Base-by-base conservation (phyloP, 1,140 invertebrate species). In the Drosophila setifemur region DNA sequence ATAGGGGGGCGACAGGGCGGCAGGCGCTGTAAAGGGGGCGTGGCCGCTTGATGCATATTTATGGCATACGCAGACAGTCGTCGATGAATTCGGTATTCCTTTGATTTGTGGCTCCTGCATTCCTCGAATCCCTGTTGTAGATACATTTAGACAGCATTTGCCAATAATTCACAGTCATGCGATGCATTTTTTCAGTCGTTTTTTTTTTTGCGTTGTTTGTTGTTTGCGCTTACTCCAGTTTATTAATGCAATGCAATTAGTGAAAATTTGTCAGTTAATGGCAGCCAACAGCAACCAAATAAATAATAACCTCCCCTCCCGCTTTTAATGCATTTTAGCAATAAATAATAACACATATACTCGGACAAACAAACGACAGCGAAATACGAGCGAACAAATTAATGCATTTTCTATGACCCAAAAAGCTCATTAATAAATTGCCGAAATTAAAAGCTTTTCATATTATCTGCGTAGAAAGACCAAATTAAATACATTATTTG, bases 211-310 rank as follows among this genome's bases (percentile, higher is more conserved):
- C 35, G 26, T 14, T 23, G 23, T 45, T 53, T 40, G 50, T n/a
- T 71, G 53, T 60, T 77, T 47, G 35, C 44, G 25, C n/a, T 58
- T 60, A 71, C 45, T 52, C 53, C 43, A 83, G 74, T 85, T 83
- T 83, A 83, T 83, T 83, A 83, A 83, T 76, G 81, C 58, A 83
- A 86, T 71, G 81, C 79, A 83, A 83, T 83, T 83, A 83, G 79
- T 73, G 50, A 74, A 64, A 85, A 85, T 85, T 85, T 85, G 79
- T 86, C 79, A 86, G 79, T 85, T 86, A 86, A 85, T 85, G 79
- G 71, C 79, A 53, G 64, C 50, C 67, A 68, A 53, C 72, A 76
- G 70, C 76, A 64, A 31, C 57, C 58, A 78, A 83, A 85, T 85
- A 85, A 85, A 85, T 85, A 85, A 81, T 73, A 70, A 52, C 8